Evolutionary conservation across 2,888 invertebrate genomes (phyloP), one percentile per base, ranked within the genome.

Genomic region (Diaperis boleti): DNA sequence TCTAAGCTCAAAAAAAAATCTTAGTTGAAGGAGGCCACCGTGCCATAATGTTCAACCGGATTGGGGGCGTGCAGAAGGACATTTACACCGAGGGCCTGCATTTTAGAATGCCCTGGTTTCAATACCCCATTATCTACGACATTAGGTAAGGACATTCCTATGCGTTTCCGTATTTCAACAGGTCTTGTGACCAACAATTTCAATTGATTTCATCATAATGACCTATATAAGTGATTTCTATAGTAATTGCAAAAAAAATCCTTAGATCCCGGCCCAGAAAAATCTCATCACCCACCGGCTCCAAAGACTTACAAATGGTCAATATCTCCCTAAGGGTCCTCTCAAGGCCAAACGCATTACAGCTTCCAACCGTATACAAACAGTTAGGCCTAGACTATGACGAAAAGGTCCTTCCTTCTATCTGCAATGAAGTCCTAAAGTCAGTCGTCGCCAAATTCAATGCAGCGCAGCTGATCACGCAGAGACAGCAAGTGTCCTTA

Each of bases 371-470:
- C 7, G 92, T 99, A 86, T 99, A 99, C 82, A 88, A 95, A 72
- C 88, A 90, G 72, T 85, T 99, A 55, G 99, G 99, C 29, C 86
- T 91, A 42, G 98, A 99, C 84, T 99, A 96, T 81, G 99, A 99
- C 82, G 99, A 99, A 79, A 94, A 98, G 84, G 98, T 95, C 5
- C 82, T 99, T 70, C 99, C 99, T 15, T 99, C 98, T 1, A 99
- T 99, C 82, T 97, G 96, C 80, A 99, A 99, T 81, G 99, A 99
- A 85, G 98, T 98, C 17, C 85, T 99, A 15, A 99, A 99, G 82
- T 95, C 97, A 59, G 98, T 99, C 13, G 99, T 99, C 8, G 99
- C 99, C 5, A 99, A 99, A 83, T 99, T 99, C 81, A 99, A 99
- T 84, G 99, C 99, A 1, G 98, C 98, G 0, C 99, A 99, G 81